Conservation (phyloP, 2,888 invertebrate species). For the Megastigmus dorsalis region DNA sequence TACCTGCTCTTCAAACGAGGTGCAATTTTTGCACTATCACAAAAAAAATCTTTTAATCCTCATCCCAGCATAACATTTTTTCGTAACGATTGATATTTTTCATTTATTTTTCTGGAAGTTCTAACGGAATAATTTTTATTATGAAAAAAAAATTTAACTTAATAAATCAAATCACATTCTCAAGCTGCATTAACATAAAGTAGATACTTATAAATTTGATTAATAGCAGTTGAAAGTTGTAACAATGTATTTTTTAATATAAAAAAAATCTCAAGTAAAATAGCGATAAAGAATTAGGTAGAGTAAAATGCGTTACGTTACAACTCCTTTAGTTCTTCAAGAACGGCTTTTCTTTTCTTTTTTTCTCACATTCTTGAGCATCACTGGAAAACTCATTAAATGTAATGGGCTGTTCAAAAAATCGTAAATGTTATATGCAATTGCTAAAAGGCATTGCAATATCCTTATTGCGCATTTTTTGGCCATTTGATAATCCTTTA, state of each 20-base stretch:
- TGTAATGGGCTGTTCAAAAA: constrained; percentile 14
- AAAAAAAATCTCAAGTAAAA: no score
- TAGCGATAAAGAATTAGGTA: no score
- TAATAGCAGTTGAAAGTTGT: neutral
- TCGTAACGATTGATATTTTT: neutral
- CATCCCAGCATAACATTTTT: neutral
- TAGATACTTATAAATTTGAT: neutral
- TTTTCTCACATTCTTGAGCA: neutral
- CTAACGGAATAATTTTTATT: no score
- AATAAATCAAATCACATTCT: neutral
- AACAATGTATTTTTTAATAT: no score
- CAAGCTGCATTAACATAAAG: neutral
- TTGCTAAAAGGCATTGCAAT: constrained; percentile 21
- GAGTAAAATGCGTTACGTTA: neutral
- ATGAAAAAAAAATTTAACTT: neutral
- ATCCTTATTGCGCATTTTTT: constrained; percentile 26
- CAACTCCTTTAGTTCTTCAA: neutral
- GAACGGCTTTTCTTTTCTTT: no score
- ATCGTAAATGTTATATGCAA: constrained; percentile 13
- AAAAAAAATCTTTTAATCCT: constrained; percentile 6
- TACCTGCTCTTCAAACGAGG: neutral
- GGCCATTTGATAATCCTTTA: constrained; percentile 21
- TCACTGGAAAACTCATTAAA: constrained; percentile 4
- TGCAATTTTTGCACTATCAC: constrained; percentile 6
- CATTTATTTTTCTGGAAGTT: neutral